A percentile compares a stretch with the other conserved stretches of the same genome.
phyloP scores from a whole-genome alignment of 2,113 vertebrate genomes.

The Isurus oxyrinchus region DNA sequence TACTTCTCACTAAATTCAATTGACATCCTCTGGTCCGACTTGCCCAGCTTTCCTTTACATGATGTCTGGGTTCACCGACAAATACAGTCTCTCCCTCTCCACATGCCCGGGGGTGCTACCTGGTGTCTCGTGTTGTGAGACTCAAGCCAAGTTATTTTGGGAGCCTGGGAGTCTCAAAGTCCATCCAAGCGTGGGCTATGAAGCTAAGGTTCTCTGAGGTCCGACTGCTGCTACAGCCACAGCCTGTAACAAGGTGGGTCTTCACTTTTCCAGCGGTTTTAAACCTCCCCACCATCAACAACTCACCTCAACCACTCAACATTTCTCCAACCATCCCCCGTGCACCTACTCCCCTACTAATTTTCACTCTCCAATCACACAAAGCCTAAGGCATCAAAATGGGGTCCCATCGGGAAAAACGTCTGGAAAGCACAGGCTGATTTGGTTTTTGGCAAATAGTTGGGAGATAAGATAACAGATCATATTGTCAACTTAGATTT shows the following conservation, averaged over 20 bases:
- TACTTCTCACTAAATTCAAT: background rate
- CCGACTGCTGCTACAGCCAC: too few relatives aligned
- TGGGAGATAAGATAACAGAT: background rate
- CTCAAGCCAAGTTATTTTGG: background rate
- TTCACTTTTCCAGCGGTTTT: too few relatives aligned
- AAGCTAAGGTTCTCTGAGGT: too few relatives aligned
- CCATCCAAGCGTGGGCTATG: background rate
- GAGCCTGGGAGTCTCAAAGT: background rate
- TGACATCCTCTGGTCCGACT: background rate
- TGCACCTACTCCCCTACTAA: background rate
- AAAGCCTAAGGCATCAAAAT: too few relatives aligned
- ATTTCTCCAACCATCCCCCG: background rate
- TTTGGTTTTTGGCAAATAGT: background rate
- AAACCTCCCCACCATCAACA: background rate
- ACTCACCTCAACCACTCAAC: background rate
- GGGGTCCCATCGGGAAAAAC: too few relatives aligned
- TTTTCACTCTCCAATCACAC: background rate
- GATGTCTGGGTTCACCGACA: background rate
- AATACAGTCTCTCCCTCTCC: background rate
- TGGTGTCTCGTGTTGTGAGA: background rate
- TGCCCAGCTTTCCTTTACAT: background rate
- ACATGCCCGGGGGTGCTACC: background rate
- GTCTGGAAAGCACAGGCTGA: too few relatives aligned
- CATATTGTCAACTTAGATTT: too few relatives aligned
- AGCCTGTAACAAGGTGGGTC: too few relatives aligned